phyloP scores from a whole-genome alignment of 35 echinoderm and acorn worm genomes.

The Hemicentrotus pulcherrimus region DNA sequence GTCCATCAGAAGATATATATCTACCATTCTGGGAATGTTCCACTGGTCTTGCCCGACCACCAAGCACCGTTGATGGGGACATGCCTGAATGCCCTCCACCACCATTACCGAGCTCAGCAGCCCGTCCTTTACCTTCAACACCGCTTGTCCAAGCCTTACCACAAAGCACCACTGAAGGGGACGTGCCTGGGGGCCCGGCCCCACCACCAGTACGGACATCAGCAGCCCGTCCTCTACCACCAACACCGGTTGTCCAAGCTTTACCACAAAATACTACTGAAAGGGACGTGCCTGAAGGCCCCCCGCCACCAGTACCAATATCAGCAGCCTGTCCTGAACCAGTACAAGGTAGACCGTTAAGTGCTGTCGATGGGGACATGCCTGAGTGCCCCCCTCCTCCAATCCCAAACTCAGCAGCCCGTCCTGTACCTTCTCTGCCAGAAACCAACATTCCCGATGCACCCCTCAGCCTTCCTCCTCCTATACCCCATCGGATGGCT shows the following conservation, averaged over 20 bases:
- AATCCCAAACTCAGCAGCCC: background rate
- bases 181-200: background rate
- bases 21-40: background rate
- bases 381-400: constrained; percentile 15
- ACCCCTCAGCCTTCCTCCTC: background rate
- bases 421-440: background rate
- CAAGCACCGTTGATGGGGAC: background rate
- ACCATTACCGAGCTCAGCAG: background rate
- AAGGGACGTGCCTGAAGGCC: background rate
- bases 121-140: background rate
- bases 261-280: background rate
- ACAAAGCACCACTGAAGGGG: background rate
- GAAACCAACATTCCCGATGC: background rate
- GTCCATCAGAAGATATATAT: background rate
- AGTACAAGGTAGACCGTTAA: background rate
- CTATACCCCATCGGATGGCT: background rate
- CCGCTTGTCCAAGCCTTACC: background rate
- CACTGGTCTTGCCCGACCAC: constrained; percentile 9
- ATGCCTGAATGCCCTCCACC: background rate
- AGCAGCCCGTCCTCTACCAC: background rate
- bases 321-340: background rate
- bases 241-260: background rate
- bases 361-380: background rate
- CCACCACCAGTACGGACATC: background rate
- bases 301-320: background rate